A percentile compares a stretch with the other conserved stretches of the same genome.
These are phyloP conservation scores for Oreonectes daqikongensis DNA, from an alignment of 2,797 vertebrate species.

Conservation along the genomic window DNA sequence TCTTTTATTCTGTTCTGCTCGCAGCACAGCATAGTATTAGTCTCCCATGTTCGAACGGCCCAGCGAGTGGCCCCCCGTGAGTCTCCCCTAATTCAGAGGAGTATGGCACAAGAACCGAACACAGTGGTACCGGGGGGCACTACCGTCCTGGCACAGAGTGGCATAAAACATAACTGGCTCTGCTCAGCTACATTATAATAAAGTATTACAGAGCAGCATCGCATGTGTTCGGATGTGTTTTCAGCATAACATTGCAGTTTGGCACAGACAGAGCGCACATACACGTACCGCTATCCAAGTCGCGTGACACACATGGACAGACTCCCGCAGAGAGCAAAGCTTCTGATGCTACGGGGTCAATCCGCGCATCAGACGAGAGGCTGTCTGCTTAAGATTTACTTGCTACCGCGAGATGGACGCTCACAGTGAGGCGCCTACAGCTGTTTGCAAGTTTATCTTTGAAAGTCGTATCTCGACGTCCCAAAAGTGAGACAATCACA, in stretches of 20 bases:
- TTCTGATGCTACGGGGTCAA: conserved; percentile 17
- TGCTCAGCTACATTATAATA: conserved; percentile 60
- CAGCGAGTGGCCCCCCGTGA: conserved; percentile 51
- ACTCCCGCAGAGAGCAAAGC: conserved; percentile 47
- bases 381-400: conserved; percentile 1
- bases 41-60: conserved; percentile 62
- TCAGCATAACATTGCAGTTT: conserved; percentile 66
- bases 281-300: conserved; percentile 57
- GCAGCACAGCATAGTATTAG: conserved; percentile 74
- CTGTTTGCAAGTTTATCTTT: conserved; percentile 25
- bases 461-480: conserved; percentile 50
- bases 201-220: conserved; percentile 58
- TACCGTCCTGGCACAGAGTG: conserved; percentile 61
- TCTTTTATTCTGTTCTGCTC: conserved; percentile 74
- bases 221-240: conserved; percentile 57
- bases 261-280: conserved; percentile 55
- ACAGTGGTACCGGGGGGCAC: conserved; percentile 54
- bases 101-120: conserved; percentile 55
- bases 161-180: conserved; percentile 60
- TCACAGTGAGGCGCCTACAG: conserved; percentile 23
- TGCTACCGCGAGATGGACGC: not conserved
- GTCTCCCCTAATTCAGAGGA: conserved; percentile 49
- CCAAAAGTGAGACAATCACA: conserved; percentile 57
- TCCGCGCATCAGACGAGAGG: not conserved
- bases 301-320: conserved; percentile 40